Evolutionary conservation across 2,113 vertebrate species (phyloP).

Genomic region (Notothenia rossii): DNA sequence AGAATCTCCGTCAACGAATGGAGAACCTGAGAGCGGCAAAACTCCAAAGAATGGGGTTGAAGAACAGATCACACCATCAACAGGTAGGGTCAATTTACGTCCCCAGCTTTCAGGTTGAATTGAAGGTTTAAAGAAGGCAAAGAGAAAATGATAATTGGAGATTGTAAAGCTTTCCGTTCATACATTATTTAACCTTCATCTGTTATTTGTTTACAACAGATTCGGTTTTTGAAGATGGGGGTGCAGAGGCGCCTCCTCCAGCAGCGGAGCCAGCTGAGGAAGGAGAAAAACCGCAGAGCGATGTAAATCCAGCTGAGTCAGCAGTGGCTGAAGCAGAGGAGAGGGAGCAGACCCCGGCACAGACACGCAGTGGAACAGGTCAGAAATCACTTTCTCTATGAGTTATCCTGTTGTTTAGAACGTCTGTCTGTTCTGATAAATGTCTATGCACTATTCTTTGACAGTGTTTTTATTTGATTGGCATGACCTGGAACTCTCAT

Average conservation of each 20-base stretch:
- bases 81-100: constrained; percentile 47
- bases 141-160: no score
- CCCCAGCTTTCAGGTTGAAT: neutral
- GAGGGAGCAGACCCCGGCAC: constrained; percentile 32
- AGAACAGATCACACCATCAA: constrained; percentile 53
- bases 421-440: neutral
- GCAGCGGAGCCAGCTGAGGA: constrained; percentile 28
- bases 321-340: constrained; percentile 45
- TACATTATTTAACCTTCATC: neutral
- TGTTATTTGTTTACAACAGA: constrained; percentile 28
- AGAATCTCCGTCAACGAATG: constrained; percentile 73
- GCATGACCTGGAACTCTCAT: neutral
- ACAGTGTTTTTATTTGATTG: neutral
- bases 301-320: constrained; percentile 35
- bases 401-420: neutral
- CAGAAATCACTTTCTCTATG: neutral
- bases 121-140: no score
- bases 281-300: constrained; percentile 29
- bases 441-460: neutral
- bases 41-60: constrained; percentile 51
- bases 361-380: constrained; percentile 46
- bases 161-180: no score
- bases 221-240: constrained; percentile 70
- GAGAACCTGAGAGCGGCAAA: constrained; percentile 63
- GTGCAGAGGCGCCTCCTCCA: constrained; percentile 18